Evolutionary conservation across 2,888 invertebrate genomes (phyloP).

Genomic region (Drosophila imparisetae): DNA sequence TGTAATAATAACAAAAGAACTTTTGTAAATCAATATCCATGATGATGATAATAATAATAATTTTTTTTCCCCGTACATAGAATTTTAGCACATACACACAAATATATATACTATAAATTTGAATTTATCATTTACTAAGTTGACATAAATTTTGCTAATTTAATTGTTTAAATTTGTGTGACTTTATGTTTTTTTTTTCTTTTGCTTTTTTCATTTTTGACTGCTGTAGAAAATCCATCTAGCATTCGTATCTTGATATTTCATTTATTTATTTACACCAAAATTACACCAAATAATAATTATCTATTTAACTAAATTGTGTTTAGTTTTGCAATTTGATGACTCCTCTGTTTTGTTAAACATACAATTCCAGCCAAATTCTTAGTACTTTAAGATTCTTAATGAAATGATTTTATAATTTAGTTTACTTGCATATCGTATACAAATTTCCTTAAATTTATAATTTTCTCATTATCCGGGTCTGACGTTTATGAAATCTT

Average conservation of each 20-base stretch:
- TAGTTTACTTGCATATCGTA: conserved; percentile 69
- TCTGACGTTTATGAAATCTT: conserved; percentile 40
- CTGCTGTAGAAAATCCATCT: conserved; percentile 74
- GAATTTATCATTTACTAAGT: conserved; percentile 78
- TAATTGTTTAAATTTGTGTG: conserved; percentile 50
- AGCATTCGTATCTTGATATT: conserved; percentile 61
- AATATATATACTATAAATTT: conserved; percentile 74
- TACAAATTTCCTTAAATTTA: conserved; percentile 63
- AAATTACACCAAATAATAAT: conserved; percentile 65
- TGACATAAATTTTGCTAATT: conserved; percentile 78
- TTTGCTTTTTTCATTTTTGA: conserved; percentile 28
- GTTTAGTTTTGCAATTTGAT: conserved; percentile 20
- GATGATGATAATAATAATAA: conserved; percentile 39
- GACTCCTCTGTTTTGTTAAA: conserved; percentile 21
- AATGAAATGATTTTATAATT: conserved; percentile 50
- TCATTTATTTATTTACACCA: conserved; percentile 62
- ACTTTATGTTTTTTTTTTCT: conserved; percentile 13
- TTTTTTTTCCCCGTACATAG: conserved; percentile 33
- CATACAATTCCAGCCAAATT: conserved; percentile 53
- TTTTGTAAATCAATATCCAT: conserved; percentile 47
- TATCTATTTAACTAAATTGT: conserved; percentile 52
- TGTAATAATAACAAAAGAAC: conserved; percentile 42
- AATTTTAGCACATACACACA: conserved; percentile 65
- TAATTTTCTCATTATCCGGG: conserved; percentile 39
- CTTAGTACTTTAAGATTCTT: conserved; percentile 44